phyloP scores from a whole-genome alignment of 2,797 vertebrate species.

The Chaenodraco wilsoni region DNA sequence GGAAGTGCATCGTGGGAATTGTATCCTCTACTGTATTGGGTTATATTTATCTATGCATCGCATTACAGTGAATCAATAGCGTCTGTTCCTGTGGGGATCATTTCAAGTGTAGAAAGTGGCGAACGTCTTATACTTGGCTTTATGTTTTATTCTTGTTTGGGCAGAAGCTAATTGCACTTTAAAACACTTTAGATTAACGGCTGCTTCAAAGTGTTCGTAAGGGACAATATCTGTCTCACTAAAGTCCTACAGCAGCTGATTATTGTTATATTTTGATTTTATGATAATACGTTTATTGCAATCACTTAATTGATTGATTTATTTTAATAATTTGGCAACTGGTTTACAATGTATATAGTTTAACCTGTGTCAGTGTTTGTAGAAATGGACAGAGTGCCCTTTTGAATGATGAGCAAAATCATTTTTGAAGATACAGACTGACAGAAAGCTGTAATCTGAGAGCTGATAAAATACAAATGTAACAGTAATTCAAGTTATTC shows the following conservation, averaged over 20 bases:
- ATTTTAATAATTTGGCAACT: constrained; percentile 67
- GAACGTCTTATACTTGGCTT: constrained; percentile 35
- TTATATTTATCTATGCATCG: constrained; percentile 72
- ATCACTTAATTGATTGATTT: constrained; percentile 44
- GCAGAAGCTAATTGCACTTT: constrained; percentile 67
- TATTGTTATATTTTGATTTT: constrained; percentile 31
- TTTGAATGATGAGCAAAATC: constrained; percentile 26
- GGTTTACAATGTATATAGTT: constrained; percentile 43
- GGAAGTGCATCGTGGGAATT: constrained; percentile 61
- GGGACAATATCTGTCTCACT: constrained; percentile 46
- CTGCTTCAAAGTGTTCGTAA: constrained; percentile 44
- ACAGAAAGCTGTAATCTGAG: background rate
- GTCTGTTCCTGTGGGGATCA: constrained; percentile 41
- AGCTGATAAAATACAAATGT: constrained; percentile 6
- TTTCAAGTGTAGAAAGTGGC: constrained; percentile 29
- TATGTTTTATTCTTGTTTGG: constrained; percentile 39
- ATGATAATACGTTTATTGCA: constrained; percentile 35
- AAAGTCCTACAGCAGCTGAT: constrained; percentile 54
- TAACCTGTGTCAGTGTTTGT: constrained; percentile 27
- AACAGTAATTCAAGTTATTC: constrained; percentile 12
- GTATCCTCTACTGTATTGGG: constrained; percentile 58
- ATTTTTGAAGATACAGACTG: background rate
- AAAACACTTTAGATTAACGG: constrained; percentile 45
- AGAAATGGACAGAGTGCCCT: constrained; percentile 26
- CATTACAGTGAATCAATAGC: constrained; percentile 63